A percentile compares a stretch with the other conserved stretches of the same genome.
Evolutionary conservation across 2,797 vertebrate genomes (phyloP).

Genomic region (Setipinna tenuifilis): DNA sequence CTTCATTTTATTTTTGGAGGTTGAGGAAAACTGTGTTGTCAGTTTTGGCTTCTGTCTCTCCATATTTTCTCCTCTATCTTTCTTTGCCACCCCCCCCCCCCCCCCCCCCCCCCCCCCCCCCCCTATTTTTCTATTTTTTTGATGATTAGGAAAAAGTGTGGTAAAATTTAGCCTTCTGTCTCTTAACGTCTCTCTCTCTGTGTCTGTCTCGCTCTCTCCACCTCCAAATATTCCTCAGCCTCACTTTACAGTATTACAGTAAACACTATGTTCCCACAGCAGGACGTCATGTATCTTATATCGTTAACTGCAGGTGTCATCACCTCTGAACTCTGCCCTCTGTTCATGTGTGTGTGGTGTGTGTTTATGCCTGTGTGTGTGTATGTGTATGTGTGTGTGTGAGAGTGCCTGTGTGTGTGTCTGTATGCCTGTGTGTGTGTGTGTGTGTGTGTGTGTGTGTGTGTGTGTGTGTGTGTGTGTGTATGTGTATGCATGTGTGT

Average conservation of each 20-base stretch:
- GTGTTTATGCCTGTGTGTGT: constrained; percentile 7
- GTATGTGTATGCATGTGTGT: constrained; percentile 35
- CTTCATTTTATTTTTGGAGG: too few relatives aligned
- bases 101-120: too few relatives aligned
- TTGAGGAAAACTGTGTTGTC: too few relatives aligned
- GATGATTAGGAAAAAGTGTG: too few relatives aligned
- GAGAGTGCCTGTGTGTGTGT: background rate
- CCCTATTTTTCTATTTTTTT: too few relatives aligned
- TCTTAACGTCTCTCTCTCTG: too few relatives aligned
- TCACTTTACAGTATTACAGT: background rate
- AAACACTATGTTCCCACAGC: background rate
- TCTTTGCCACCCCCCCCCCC: too few relatives aligned
- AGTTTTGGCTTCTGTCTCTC: too few relatives aligned
- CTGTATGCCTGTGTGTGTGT: background rate
- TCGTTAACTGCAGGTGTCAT: background rate
- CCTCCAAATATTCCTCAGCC: background rate
- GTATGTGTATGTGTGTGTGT: background rate
- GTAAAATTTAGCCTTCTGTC: too few relatives aligned
- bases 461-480: too few relatives aligned
- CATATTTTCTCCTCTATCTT: too few relatives aligned
- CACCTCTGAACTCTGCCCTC: background rate
- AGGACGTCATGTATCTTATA: background rate
- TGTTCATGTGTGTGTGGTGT: background rate
- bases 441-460: too few relatives aligned
- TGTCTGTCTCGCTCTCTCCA: background rate